phyloP scores from a whole-genome alignment of 2,113 vertebrate species.

The Cyphomyrus discorhynchus region DNA sequence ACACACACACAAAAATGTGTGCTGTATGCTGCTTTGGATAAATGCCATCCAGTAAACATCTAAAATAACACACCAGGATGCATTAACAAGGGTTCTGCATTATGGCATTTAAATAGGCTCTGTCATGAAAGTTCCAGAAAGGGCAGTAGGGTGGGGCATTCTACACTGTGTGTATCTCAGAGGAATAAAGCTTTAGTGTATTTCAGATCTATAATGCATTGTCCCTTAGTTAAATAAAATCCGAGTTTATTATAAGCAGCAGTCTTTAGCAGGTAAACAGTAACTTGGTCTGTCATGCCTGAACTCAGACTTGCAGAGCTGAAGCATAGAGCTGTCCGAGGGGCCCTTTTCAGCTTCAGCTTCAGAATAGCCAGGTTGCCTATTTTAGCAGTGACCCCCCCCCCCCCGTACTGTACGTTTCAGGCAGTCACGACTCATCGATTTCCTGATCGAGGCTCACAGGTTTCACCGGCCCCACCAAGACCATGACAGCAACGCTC shows the following conservation, averaged over 20 bases:
- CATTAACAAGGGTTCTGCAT: neutral
- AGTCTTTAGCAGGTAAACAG: neutral
- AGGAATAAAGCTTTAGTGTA: neutral
- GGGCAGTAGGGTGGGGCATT: neutral
- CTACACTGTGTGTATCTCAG: neutral
- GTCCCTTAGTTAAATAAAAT: neutral
- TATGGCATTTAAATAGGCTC: neutral
- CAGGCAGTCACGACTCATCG: neutral
- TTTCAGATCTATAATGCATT: neutral
- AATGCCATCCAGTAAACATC: neutral
- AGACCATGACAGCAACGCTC: neutral
- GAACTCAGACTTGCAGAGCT: neutral
- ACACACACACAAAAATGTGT: neutral
- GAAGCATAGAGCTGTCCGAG: neutral
- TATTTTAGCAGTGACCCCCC: neutral
- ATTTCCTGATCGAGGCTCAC: neutral
- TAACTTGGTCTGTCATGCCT: neutral
- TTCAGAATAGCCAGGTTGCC: neutral
- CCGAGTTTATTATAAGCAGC: neutral
- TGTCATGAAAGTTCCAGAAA: neutral
- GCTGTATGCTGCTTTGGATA: neutral
- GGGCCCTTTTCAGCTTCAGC: neutral
- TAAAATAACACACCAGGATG: neutral
- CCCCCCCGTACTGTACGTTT: neutral
- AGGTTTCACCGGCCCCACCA: neutral